phyloP scores from a whole-genome alignment of 2,888 invertebrate genomes.

The Alviniconcha strummeri region DNA sequence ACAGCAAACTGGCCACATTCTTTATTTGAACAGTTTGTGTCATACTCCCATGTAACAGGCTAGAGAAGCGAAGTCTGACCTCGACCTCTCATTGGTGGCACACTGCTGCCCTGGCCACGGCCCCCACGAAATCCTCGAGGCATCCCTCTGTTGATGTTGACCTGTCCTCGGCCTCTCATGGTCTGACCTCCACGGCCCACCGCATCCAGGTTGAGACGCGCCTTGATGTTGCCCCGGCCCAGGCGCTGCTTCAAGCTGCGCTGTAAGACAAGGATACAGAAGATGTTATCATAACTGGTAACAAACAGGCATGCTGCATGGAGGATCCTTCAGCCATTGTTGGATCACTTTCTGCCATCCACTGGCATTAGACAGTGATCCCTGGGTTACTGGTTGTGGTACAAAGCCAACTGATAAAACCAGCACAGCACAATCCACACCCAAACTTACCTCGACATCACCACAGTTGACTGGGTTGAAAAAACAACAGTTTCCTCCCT shows the following conservation, averaged over 20 bases:
- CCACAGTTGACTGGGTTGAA: too few relatives aligned
- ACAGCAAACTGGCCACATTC: too few relatives aligned
- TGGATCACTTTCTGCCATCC: too few relatives aligned
- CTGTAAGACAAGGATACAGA: conserved; percentile 34
- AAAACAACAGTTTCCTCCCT: too few relatives aligned
- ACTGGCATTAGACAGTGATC: too few relatives aligned
- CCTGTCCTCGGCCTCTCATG: conserved; percentile 36
- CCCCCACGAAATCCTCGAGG: conserved; percentile 15
- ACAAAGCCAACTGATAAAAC: too few relatives aligned
- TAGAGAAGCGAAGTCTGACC: background rate
- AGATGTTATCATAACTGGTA: background rate
- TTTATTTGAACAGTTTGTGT: too few relatives aligned
- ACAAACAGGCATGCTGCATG: background rate
- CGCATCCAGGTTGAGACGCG: conserved; percentile 58
- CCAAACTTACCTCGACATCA: too few relatives aligned
- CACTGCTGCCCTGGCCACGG: conserved; percentile 43
- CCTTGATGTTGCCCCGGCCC: conserved; percentile 58
- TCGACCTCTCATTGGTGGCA: conserved; percentile 30
- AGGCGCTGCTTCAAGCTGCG: conserved; percentile 50
- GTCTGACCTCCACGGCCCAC: conserved; percentile 53
- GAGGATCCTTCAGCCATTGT: too few relatives aligned
- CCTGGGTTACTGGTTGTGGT: too few relatives aligned
- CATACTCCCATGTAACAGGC: too few relatives aligned
- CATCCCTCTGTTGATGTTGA: conserved; percentile 3
- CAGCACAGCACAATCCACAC: too few relatives aligned